Conservation (phyloP, 2,888 invertebrate species). For the Polyploca ridens region DNA sequence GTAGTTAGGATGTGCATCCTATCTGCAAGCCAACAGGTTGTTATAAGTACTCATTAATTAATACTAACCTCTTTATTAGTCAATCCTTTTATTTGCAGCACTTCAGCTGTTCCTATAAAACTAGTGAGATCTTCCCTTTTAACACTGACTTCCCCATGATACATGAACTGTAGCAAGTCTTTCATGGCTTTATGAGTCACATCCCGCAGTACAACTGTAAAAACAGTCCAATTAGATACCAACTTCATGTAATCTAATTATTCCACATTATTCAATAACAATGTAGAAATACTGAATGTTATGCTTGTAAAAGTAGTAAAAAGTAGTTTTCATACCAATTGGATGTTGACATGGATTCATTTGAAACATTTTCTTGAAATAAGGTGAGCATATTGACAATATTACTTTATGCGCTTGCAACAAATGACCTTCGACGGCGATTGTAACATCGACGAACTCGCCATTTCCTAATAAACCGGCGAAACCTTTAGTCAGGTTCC, state of each 20-base stretch:
- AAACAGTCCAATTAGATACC: slow-evolving; percentile 15
- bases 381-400: slow-evolving; percentile 88
- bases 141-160: slow-evolving; percentile 90
- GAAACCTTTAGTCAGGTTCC: slow-evolving; percentile 87
- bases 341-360: slow-evolving; percentile 88
- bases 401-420: slow-evolving; percentile 89
- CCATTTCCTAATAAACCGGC: slow-evolving; percentile 84
- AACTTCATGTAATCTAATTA: not conserved
- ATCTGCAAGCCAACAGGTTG: no score
- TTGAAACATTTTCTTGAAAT: slow-evolving; percentile 88
- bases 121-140: slow-evolving; percentile 89
- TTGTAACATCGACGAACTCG: slow-evolving; percentile 86
- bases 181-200: slow-evolving; percentile 88
- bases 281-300: no score
- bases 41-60: no score
- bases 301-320: not conserved
- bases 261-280: no score
- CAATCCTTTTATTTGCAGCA: slow-evolving; percentile 89
- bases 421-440: slow-evolving; percentile 86
- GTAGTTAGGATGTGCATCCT: no score
- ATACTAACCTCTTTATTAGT: slow-evolving; percentile 81
- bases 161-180: slow-evolving; percentile 90
- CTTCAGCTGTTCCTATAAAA: slow-evolving; percentile 89
- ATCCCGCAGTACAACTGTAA: slow-evolving; percentile 88
- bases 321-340: slow-evolving; percentile 70